Evolutionary conservation across 1,140 invertebrate genomes (phyloP), one percentile per base, ranked within the genome.

Genomic region (Penaeus indicus): DNA sequence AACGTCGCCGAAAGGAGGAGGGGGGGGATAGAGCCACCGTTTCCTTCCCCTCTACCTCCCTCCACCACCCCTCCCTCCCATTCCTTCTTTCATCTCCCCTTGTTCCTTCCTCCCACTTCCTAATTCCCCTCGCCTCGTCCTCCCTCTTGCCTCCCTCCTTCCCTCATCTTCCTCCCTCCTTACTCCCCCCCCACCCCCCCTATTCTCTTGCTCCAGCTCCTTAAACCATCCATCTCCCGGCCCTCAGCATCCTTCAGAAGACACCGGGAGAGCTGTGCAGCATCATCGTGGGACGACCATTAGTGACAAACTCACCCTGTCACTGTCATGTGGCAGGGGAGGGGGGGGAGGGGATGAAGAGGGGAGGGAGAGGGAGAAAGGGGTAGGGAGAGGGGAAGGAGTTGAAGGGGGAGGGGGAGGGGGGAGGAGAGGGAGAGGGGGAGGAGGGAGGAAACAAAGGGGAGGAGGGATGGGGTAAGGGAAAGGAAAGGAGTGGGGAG

Each of bases 261-360:
- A 79, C 32, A 27, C 47, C 47, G 47, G 7, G 7, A 10, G 47
- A 79, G 61, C 61, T 25, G 42, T n/a, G 77, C 25, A 13, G 47
- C 77, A 25, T 79, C 77, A 79, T 79, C 77, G 61, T 38, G 42
- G 61, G 47, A 79, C 32, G 13, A 25, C 77, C 47, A 54, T 18
- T 42, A 25, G 61, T 22, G 42, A 25, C 77, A n/a, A 47, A 79
- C 77, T 79, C 25, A 4, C 42, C 42, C 21, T 22, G 32, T 21
- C 38, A 42, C 18, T 79, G 47, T 79, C n/a, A 79, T 16, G 38
- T 22, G 32, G 11, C 21, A 10, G 77, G 60, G 27, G 77, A 4
- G 32, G 25, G 27, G 25, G 27, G 67, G 5, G 27, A 7, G 22
- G 67, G 3, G 27, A 5, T 3, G 27, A 18, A 27, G 72, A n/a